Base-by-base conservation (phyloP, 1,140 invertebrate genomes). In the Lepidotrigona ventralis region DNA sequence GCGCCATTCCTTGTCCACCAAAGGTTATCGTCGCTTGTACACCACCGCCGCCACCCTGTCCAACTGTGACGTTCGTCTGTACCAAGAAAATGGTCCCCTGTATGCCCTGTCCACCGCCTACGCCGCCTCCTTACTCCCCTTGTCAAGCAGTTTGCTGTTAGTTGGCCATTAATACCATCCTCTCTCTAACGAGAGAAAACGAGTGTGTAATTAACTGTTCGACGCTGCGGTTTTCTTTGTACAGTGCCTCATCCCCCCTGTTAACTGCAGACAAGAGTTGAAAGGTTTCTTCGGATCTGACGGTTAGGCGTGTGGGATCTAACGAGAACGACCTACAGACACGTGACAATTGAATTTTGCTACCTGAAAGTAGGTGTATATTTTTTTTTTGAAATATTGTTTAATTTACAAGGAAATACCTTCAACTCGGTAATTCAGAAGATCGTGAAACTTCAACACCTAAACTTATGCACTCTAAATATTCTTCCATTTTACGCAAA, bases 1-100 rank as follows among this genome's bases (percentile, higher is more conserved):
- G 89, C 29, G 81, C 82, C 21, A 78, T 83, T 79, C 87, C 88
- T 23, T 90, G 77, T 70, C 89, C 89, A 46, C 90, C 89, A 39
- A 90, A 90, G 80, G 66, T 87, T 51, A 58, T 84, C n/a, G 72
- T 90, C 19, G 71, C 81, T 19, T 90, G 86, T 79, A 23, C 60
- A 12, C 84, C 90, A 23, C 60, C 80, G 4, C 53, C 70, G 46
- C 85, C 85, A 19, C 80, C 72, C 0, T 58, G 80, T n/a, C 82
- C 81, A n/a, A 29, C 26, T 23, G 56, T 70, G 15, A 39, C 66
- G 51, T 90, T 81, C 73, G 63, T 88, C 83, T 90, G 81, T 70
- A 89, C 85, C 17, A 70, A 84, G 33, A 88, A 84, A 70, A 33
- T 75, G 26, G 72, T 86, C 15, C 88, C 90, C 29, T 85, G 75